Conservation (phyloP, 2,888 invertebrate genomes). For the Ennomos quercinarius region DNA sequence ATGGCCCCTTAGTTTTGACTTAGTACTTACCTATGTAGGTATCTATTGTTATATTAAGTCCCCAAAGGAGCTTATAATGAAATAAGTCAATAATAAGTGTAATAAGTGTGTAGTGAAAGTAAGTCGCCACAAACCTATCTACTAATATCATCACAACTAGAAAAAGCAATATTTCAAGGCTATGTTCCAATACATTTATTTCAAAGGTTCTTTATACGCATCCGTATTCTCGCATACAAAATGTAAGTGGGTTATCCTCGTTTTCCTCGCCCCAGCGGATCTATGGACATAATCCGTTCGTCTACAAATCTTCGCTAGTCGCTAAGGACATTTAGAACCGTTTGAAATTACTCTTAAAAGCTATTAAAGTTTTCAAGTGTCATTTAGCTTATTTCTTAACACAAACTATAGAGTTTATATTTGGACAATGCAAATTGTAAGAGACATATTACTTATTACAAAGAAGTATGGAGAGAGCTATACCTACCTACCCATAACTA, state of each 20-base stretch:
- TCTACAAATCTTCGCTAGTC: constrained; percentile 39
- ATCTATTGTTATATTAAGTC: no score
- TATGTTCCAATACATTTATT: not conserved
- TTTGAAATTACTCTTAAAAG: constrained; percentile 22
- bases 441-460: not conserved
- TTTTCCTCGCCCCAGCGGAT: constrained; percentile 38
- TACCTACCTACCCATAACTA: no score
- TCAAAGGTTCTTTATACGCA: not conserved
- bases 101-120: no score
- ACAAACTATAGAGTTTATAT: no score
- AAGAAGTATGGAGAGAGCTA: not conserved
- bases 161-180: not conserved
- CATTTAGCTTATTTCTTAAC: not conserved
- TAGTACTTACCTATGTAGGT: no score
- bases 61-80: no score
- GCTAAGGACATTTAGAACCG: constrained; percentile 21
- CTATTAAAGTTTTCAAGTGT: constrained; percentile 20
- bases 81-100: no score
- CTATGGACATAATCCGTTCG: constrained; percentile 39
- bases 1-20: no score
- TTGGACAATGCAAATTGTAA: not conserved
- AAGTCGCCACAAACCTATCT: no score
- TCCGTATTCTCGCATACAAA: constrained; percentile 44
- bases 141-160: no score
- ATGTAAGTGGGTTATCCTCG: constrained; percentile 53